A percentile compares a stretch with the other conserved stretches of the same genome.
Evolutionary conservation across 2,888 invertebrate species (phyloP).

Genomic region (Branchipolynoe longqiensis): DNA sequence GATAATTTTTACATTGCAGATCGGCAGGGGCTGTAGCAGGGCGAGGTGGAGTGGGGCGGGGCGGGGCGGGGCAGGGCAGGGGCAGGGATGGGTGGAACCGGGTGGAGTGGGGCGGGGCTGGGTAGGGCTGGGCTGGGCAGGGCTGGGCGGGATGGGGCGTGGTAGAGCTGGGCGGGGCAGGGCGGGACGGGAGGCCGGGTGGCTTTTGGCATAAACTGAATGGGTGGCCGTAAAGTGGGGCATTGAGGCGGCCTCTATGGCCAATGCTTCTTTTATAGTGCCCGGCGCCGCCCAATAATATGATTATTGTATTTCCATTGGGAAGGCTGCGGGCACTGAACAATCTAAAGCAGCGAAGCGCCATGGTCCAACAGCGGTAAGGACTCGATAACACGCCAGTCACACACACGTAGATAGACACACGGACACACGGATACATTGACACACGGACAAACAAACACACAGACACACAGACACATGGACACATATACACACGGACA

Average conservation of each 20-base stretch:
- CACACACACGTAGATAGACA: not conserved
- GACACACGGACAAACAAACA: too few species aligned
- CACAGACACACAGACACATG: too few species aligned
- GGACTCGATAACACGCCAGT: slow-evolving; percentile 21
- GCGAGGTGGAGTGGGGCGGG: not conserved
- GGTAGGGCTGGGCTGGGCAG: not conserved
- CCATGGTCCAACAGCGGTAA: not conserved
- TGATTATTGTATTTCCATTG: slow-evolving; percentile 50
- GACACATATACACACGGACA: too few species aligned
- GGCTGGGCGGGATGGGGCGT: not conserved
- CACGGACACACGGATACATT: too few species aligned
- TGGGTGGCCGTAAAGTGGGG: slow-evolving; percentile 29
- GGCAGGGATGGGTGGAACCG: not conserved
- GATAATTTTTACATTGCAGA: too few species aligned
- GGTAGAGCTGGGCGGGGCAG: not conserved
- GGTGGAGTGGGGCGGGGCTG: not conserved
- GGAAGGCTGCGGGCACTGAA: not conserved
- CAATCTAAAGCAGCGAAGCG: not conserved
- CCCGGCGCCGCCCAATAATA: not conserved
- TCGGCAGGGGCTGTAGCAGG: too few species aligned
- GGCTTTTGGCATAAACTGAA: slow-evolving; percentile 13
- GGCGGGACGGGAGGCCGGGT: not conserved
- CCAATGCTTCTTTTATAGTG: slow-evolving; percentile 22
- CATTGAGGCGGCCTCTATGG: not conserved
- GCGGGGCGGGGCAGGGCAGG: not conserved